Conservation (phyloP, 2,113 vertebrate species). For the Bothrops jararaca region DNA sequence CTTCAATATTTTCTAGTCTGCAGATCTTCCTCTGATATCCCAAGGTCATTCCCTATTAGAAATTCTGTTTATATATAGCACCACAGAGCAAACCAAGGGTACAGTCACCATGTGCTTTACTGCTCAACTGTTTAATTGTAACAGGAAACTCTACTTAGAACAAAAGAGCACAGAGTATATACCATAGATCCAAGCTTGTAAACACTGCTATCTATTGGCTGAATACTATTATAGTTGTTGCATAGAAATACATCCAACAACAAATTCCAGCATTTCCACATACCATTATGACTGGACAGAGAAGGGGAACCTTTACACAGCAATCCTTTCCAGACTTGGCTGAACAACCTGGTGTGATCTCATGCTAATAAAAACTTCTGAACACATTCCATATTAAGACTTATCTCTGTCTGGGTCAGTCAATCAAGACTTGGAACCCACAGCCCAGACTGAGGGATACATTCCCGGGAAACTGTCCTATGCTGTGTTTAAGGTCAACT, state of each 20-base stretch:
- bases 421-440: neutral
- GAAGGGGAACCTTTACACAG: neutral
- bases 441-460: neutral
- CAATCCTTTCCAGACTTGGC: neutral
- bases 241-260: neutral
- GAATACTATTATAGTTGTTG: neutral
- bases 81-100: neutral
- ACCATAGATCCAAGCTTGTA: neutral
- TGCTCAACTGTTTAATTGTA: no score
- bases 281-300: neutral
- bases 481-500: neutral
- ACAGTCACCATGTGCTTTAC: no score
- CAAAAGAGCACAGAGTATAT: no score
- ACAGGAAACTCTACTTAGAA: no score
- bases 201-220: neutral
- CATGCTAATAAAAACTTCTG: neutral
- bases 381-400: neutral
- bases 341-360: neutral
- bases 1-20: neutral
- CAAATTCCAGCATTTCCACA: neutral
- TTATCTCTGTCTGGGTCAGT: neutral
- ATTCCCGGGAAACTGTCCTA: neutral
- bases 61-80: neutral
- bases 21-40: neutral
- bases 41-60: neutral